Percentiles rank a stretch among this genome's conserved stretches.
Conservation (phyloP, 2,888 invertebrate species). For the Sycophila texana region DNA sequence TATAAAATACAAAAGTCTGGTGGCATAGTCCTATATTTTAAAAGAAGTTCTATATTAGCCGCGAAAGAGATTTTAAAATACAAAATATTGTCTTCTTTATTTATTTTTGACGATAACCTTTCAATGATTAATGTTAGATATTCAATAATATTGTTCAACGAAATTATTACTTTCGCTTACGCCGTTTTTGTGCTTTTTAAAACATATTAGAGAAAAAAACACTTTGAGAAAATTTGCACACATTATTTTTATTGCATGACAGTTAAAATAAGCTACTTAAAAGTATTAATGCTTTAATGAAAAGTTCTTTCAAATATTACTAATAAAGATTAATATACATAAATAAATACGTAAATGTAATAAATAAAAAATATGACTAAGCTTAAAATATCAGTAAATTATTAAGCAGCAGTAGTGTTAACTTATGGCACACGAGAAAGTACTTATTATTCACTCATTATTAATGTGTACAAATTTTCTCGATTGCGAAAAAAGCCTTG, state of each 20-base stretch:
- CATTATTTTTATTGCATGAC: constrained; percentile 19
- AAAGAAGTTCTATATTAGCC: constrained; percentile 18
- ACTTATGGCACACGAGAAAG: constrained; percentile 9
- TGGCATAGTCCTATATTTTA: constrained; percentile 45
- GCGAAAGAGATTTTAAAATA: constrained; percentile 14
- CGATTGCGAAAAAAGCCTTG: constrained; percentile 23
- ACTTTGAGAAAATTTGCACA: constrained; percentile 41
- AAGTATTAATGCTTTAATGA: constrained; percentile 10
- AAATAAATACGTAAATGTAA: constrained; percentile 17
- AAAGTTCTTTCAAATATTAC: constrained; percentile 22
- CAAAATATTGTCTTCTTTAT: too few relatives aligned
- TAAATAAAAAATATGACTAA: background rate
- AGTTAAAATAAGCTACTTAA: constrained; percentile 10
- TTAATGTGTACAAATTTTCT: constrained; percentile 44
- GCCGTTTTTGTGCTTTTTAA: too few relatives aligned
- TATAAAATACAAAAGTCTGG: constrained; percentile 37
- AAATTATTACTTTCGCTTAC: too few relatives aligned
- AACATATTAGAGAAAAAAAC: constrained; percentile 24
- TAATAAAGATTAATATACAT: background rate
- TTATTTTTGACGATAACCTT: too few relatives aligned
- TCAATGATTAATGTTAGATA: too few relatives aligned
- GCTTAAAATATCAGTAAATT: constrained; percentile 3
- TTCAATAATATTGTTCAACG: too few relatives aligned
- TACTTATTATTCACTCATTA: constrained; percentile 10
- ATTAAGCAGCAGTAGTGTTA: background rate